These are phyloP conservation scores for Psittacula echo DNA, from an alignment of 2,797 vertebrate species.

Conservation along the genomic window DNA sequence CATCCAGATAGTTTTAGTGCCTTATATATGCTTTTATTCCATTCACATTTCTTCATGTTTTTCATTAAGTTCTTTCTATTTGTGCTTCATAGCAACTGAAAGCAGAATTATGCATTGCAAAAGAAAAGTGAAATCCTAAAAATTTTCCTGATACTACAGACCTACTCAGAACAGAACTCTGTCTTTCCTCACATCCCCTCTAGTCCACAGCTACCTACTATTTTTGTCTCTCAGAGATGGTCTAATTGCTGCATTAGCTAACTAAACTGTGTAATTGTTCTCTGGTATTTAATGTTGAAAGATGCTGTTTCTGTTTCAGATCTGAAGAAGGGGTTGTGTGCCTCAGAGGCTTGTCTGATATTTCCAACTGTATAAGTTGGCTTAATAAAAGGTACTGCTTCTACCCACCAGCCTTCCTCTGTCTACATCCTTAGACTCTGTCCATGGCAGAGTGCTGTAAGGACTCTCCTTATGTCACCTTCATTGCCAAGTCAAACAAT, in stretches of 20 bases:
- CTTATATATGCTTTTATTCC: neutral
- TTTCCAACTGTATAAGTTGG: neutral
- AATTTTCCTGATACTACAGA: neutral
- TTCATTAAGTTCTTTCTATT: neutral
- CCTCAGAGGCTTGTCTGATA: neutral
- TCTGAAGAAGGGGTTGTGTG: neutral
- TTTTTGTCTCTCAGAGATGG: neutral
- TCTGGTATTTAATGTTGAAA: neutral
- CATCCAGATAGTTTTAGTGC: neutral
- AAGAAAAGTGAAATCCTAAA: neutral
- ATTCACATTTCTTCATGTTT: neutral
- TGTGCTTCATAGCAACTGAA: neutral
- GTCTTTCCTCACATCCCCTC: neutral
- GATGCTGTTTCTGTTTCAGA: conserved; percentile 16
- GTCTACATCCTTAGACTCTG: neutral
- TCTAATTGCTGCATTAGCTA: neutral
- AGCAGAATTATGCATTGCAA: neutral
- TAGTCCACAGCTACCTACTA: neutral
- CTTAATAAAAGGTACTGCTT: neutral
- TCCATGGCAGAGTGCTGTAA: neutral
- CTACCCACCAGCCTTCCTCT: neutral
- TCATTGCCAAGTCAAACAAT: neutral
- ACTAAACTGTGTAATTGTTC: neutral
- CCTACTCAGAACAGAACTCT: neutral
- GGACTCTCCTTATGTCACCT: neutral